Evolutionary conservation across 2,113 vertebrate genomes (phyloP).

Genomic region (Callionymus lyra): DNA sequence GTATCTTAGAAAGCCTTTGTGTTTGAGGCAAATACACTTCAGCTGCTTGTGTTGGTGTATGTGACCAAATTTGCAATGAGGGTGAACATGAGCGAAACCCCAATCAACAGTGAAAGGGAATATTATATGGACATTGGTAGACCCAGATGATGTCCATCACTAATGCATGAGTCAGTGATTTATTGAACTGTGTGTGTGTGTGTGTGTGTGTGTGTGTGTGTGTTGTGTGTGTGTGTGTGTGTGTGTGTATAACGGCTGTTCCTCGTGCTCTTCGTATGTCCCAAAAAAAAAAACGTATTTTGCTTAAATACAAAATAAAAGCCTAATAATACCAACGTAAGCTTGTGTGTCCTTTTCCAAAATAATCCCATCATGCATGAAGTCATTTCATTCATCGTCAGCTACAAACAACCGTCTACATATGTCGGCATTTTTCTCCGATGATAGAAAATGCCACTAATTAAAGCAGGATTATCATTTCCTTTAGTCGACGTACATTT

Average conservation of each 20-base stretch:
- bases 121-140: slow-evolving; percentile 37
- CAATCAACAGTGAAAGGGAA: slow-evolving; percentile 40
- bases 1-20: slow-evolving; percentile 21
- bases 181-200: slow-evolving; percentile 19
- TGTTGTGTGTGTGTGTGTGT: slow-evolving; percentile 1
- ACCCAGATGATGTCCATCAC: slow-evolving; percentile 41
- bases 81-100: slow-evolving; percentile 24
- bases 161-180: slow-evolving; percentile 46
- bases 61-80: slow-evolving; percentile 32
- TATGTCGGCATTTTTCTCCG: slow-evolving; percentile 10
- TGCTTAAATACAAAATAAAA: neutral
- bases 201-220: slow-evolving; percentile 4
- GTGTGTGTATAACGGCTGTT: neutral
- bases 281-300: too few species aligned
- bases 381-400: slow-evolving; percentile 4
- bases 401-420: slow-evolving; percentile 5
- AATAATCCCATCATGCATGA: slow-evolving; percentile 20
- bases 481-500: slow-evolving; percentile 4
- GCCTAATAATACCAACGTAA: neutral
- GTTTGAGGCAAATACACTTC: slow-evolving; percentile 12
- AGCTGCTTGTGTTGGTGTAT: slow-evolving; percentile 19
- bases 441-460: slow-evolving; percentile 5
- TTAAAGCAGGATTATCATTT: slow-evolving; percentile 4
- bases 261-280: too few species aligned
- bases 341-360: slow-evolving; percentile 6